These are phyloP conservation scores for Laterallus jamaicensis DNA, from an alignment of 2,113 vertebrate genomes.

Conservation along the genomic window DNA sequence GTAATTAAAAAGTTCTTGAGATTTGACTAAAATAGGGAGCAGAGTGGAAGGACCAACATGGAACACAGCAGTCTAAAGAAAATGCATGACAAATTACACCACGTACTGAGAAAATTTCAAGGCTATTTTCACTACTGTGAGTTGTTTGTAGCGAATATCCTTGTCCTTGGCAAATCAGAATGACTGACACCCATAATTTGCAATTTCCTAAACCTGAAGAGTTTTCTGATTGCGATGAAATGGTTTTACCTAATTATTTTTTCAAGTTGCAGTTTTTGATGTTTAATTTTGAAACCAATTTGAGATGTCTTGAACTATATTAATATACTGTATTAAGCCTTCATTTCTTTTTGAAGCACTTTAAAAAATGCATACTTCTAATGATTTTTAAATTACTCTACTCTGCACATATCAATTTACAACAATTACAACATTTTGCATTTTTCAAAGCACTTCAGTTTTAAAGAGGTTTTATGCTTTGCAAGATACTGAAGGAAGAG, in stretches of 20 bases:
- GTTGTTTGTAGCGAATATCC: constrained; percentile 51
- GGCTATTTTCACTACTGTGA: constrained; percentile 37
- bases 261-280: constrained; percentile 72
- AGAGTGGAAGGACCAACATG: not conserved
- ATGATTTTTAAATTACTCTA: constrained; percentile 78
- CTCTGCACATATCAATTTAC: constrained; percentile 77
- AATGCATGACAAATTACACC: not conserved
- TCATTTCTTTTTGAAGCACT: constrained; percentile 74
- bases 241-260: constrained; percentile 76
- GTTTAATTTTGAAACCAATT: constrained; percentile 78
- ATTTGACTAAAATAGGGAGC: not conserved
- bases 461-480: constrained; percentile 67
- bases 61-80: not conserved
- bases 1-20: constrained; percentile 40
- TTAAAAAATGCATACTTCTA: constrained; percentile 76
- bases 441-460: constrained; percentile 69
- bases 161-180: constrained; percentile 67
- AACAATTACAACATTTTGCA: constrained; percentile 74
- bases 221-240: constrained; percentile 70
- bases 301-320: constrained; percentile 73
- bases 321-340: constrained; percentile 71
- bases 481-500: constrained; percentile 47
- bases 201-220: constrained; percentile 71
- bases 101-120: not conserved
- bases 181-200: constrained; percentile 67